A percentile compares a stretch with the other conserved stretches of the same genome.
phyloP scores from a whole-genome alignment of 92 coral and sea anemone species.

The Zoanthus gigantus region DNA sequence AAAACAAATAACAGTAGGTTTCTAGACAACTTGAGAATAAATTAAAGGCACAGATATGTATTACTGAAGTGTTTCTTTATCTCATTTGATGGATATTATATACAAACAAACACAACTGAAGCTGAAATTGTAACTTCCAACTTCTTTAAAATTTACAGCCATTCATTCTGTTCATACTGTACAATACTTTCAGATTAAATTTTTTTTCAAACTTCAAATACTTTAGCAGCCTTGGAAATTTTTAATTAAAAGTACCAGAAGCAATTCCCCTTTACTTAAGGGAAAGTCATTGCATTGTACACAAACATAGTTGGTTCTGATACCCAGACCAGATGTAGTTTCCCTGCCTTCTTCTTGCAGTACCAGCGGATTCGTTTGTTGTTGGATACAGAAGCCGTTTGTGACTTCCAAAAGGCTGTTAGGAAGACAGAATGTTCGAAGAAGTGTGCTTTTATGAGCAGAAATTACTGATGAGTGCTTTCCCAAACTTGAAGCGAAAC shows the following conservation, averaged over 20 bases:
- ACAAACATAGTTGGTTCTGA: slow-evolving; percentile 18
- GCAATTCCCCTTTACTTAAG: slow-evolving; percentile 8
- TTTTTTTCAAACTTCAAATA: background rate
- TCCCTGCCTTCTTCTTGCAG: slow-evolving; percentile 9
- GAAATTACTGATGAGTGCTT: background rate
- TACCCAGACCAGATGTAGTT: slow-evolving; percentile 16
- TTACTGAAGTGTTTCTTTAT: slow-evolving; percentile 14
- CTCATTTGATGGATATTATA: slow-evolving; percentile 11
- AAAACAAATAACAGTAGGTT: slow-evolving; percentile 34
- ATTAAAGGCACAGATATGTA: slow-evolving; percentile 16
- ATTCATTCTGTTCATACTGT: slow-evolving; percentile 11
- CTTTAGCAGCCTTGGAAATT: background rate
- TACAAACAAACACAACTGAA: slow-evolving; percentile 16
- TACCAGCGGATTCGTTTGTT: slow-evolving; percentile 2
- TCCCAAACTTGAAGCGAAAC: background rate
- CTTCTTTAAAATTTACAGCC: slow-evolving; percentile 51
- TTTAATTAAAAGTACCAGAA: slow-evolving; percentile 7
- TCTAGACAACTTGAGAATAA: slow-evolving; percentile 24
- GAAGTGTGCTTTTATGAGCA: too few relatives aligned
- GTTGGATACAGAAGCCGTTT: background rate
- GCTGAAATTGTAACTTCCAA: slow-evolving; percentile 12
- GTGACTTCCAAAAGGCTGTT: slow-evolving; percentile 30
- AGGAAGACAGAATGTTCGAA: background rate
- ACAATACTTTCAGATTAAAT: background rate
- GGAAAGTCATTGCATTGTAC: slow-evolving; percentile 4